These are phyloP conservation scores for Ammodytes marinus DNA, from an alignment of 2,113 vertebrate species.

Conservation along the genomic window DNA sequence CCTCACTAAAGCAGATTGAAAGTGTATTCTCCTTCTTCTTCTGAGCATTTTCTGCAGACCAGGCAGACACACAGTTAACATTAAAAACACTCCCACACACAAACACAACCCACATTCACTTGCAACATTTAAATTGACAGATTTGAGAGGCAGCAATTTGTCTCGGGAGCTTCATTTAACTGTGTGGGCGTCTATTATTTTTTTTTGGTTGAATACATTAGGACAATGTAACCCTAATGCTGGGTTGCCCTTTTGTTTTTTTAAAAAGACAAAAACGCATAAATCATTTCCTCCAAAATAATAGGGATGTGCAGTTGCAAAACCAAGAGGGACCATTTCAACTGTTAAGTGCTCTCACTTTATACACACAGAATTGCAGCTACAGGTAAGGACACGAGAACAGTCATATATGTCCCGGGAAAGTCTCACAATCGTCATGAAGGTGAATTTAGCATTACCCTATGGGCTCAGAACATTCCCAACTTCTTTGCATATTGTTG, in stretches of 20 bases:
- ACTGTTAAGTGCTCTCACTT: not conserved
- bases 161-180: conserved; percentile 37
- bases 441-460: not conserved
- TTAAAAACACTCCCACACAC: conserved; percentile 56
- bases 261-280: not conserved
- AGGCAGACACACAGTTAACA: conserved; percentile 33
- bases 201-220: conserved; percentile 10
- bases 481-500: not conserved
- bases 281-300: not conserved
- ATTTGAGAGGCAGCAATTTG: conserved; percentile 33
- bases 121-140: conserved; percentile 30
- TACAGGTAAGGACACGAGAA: not conserved
- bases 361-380: not conserved
- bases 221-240: conserved; percentile 1
- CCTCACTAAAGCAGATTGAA: not conserved
- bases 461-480: not conserved
- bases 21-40: not conserved
- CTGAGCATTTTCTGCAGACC: conserved; percentile 1
- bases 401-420: too few species aligned
- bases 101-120: conserved; percentile 9
- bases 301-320: not conserved
- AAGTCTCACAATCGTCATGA: not conserved
- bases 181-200: conserved; percentile 28
- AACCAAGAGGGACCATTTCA: not conserved
- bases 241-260: conserved; percentile 26